phyloP scores from a whole-genome alignment of 2,888 invertebrate genomes.

The Latheticus oryzae region DNA sequence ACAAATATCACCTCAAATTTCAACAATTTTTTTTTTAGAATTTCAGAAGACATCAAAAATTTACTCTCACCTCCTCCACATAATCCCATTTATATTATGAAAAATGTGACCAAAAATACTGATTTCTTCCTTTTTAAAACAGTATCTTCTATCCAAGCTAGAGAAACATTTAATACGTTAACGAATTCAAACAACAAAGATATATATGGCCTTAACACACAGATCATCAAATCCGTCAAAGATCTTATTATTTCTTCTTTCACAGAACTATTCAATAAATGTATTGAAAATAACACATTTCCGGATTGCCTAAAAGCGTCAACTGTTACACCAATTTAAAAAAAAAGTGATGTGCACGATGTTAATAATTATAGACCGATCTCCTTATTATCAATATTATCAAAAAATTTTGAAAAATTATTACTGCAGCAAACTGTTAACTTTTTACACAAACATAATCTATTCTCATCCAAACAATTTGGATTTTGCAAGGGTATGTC shows the following conservation, averaged over 20 bases:
- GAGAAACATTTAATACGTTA: neutral
- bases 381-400: neutral
- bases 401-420: conserved; percentile 5
- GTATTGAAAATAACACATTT: neutral
- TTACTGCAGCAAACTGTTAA: neutral
- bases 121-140: too few relatives aligned
- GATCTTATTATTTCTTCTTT: neutral
- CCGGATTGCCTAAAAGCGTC: neutral
- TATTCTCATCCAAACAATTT: neutral
- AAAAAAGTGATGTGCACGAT: neutral
- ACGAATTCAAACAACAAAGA: neutral
- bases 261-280: neutral
- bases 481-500: conserved; percentile 5
- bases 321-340: neutral
- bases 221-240: neutral
- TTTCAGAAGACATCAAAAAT: too few relatives aligned
- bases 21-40: too few relatives aligned
- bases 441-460: conserved; percentile 1
- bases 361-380: neutral
- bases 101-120: too few relatives aligned
- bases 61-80: too few relatives aligned
- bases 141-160: neutral
- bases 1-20: too few relatives aligned
- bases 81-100: too few relatives aligned
- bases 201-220: neutral